Conservation (phyloP, 2,113 vertebrate genomes). For the Syngnathus floridae region DNA sequence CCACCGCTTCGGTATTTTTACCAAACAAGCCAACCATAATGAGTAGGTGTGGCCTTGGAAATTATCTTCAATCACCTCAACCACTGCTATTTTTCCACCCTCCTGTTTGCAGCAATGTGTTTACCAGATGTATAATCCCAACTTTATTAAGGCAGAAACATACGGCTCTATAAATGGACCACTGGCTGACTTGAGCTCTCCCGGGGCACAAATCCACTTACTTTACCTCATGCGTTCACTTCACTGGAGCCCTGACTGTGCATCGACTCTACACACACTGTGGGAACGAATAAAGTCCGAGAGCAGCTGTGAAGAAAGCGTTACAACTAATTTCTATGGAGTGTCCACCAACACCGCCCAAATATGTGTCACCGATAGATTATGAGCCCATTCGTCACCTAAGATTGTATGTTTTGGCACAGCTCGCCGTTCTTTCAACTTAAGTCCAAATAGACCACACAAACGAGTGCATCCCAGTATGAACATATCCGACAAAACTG, state of each 20-base stretch:
- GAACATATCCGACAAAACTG: slow-evolving; percentile 25
- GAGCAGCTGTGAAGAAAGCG: slow-evolving; percentile 38
- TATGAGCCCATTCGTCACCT: slow-evolving; percentile 26
- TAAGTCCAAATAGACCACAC: slow-evolving; percentile 32
- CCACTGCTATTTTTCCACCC: slow-evolving; percentile 50
- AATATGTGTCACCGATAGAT: slow-evolving; percentile 38
- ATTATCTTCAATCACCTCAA: slow-evolving; percentile 65
- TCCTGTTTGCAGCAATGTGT: slow-evolving; percentile 65
- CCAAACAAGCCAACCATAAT: slow-evolving; percentile 64
- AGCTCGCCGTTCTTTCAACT: slow-evolving; percentile 29
- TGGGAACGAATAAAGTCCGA: slow-evolving; percentile 39
- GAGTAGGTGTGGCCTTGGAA: slow-evolving; percentile 49
- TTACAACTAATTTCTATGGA: slow-evolving; percentile 11
- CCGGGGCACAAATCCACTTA: slow-evolving; percentile 54
- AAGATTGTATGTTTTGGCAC: slow-evolving; percentile 39
- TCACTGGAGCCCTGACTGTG: slow-evolving; percentile 12
- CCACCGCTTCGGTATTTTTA: slow-evolving; percentile 39
- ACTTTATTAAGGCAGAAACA: slow-evolving; percentile 67
- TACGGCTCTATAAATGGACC: slow-evolving; percentile 62
- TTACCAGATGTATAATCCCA: slow-evolving; percentile 69
- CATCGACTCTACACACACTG: slow-evolving; percentile 35
- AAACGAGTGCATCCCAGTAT: slow-evolving; percentile 38
- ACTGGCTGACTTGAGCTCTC: slow-evolving; percentile 54
- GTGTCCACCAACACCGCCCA: slow-evolving; percentile 26
- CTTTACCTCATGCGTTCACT: slow-evolving; percentile 47